Conservation (phyloP, 2,888 invertebrate species). For the Saturnia japonica region DNA sequence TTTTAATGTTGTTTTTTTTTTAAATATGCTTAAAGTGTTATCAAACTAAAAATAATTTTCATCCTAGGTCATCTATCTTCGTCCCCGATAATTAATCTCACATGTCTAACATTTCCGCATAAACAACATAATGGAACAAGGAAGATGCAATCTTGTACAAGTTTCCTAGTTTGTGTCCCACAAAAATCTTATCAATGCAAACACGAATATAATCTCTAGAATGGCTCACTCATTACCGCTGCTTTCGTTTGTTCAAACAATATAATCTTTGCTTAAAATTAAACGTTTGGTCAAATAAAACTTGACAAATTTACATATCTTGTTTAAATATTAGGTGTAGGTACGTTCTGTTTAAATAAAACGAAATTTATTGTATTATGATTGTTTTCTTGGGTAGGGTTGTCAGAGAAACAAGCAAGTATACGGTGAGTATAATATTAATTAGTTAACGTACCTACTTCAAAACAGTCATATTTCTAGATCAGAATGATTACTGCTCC, state of each 20-base stretch:
- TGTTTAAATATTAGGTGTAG: conserved; percentile 1
- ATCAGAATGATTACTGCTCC: too few species aligned
- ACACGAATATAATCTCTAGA: neutral
- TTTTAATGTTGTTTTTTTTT: neutral
- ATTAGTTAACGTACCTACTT: too few species aligned
- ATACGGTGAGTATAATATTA: too few species aligned
- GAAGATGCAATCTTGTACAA: conserved; percentile 3
- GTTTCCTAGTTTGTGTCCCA: conserved; percentile 6
- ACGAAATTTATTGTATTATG: conserved; percentile 13
- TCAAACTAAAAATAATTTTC: neutral
- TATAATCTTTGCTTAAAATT: conserved; percentile 11
- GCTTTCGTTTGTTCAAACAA: conserved; percentile 3
- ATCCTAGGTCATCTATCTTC: neutral
- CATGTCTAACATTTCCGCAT: neutral
- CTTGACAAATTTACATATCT: conserved; percentile 10
- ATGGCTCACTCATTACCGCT: conserved; percentile 3
- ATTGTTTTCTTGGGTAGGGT: conserved; percentile 1
- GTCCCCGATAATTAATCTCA: neutral
- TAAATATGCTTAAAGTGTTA: neutral
- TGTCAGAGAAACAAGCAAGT: neutral
- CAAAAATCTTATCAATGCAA: conserved; percentile 8
- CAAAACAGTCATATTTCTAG: too few species aligned
- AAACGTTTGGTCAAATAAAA: conserved; percentile 7
- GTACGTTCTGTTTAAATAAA: conserved; percentile 9
- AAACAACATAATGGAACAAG: neutral